Evolutionary conservation across 1,140 invertebrate species (phyloP), one percentile per base, ranked within the genome.

Genomic region (Procambarus clarkii): DNA sequence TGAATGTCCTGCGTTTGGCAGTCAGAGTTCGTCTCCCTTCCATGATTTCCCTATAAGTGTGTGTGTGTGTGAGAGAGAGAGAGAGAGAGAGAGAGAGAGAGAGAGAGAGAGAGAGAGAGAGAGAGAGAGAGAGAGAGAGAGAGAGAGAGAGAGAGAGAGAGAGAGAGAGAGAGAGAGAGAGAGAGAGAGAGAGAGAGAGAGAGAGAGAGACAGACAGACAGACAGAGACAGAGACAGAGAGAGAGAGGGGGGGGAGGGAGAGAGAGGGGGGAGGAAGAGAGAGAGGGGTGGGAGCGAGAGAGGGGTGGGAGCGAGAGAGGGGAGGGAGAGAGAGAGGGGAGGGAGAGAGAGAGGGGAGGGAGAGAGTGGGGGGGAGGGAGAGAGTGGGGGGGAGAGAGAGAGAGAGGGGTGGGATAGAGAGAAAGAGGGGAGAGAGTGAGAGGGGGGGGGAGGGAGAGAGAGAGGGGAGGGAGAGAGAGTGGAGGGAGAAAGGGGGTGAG

Each of bases 101-200:
- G 21, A 45, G 77, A 8, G 44, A 24, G 77, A 45, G 77, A 45
- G 77, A 78, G 15, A 45, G 44, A 8, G 77, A 45, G 77, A 69
- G 64, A 69, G 64, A 69, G 64, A 69, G 64, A 69, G 64, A 69
- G 64, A 69, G 64, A 69, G 64, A 69, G 64, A 69, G 64, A 69
- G 64, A 69, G 64, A 69, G 64, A 69, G 64, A 69, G 64, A 69
- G 64, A 69, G 64, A 69, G 64, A 69, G 64, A 69, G 64, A 69
- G 64, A 69, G 64, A 69, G 64, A 69, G 64, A 69, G 64, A 69
- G 64, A 69, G 64, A 69, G 64, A 69, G 64, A 69, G 64, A 69
- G 64, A 69, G 64, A 69, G 64, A 69, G 64, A 69, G 64, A 69
- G 64, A 69, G 64, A 69, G 64, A 69, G 64, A 69, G 64, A 69